phyloP scores from a whole-genome alignment of 2,888 invertebrate genomes.

The Hylaea fasciaria region DNA sequence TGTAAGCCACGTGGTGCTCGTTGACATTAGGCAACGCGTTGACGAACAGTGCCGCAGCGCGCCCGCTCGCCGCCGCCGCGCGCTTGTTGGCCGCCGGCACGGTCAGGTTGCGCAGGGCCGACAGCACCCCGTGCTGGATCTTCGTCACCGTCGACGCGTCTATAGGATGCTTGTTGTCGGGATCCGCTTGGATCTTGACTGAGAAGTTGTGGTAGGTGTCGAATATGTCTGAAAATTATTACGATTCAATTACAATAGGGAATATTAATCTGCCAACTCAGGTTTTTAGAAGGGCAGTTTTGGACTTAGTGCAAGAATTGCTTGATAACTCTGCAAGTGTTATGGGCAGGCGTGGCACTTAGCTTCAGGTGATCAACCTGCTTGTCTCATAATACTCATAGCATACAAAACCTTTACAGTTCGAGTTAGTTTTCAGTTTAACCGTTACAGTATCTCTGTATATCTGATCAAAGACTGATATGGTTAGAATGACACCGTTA shows the following conservation, averaged over 20 bases:
- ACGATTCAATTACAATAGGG: neutral
- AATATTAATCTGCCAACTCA: neutral
- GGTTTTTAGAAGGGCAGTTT: too few species aligned
- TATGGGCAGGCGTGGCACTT: too few species aligned
- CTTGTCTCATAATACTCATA: too few species aligned
- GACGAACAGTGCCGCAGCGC: conserved; percentile 82
- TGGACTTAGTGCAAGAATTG: too few species aligned
- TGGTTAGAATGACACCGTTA: neutral
- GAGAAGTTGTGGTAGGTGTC: conserved; percentile 61
- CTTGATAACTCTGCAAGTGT: too few species aligned
- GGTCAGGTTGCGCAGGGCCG: conserved; percentile 91
- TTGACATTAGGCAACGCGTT: conserved; percentile 88
- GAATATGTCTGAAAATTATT: conserved; percentile 63
- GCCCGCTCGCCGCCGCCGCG: conserved; percentile 88
- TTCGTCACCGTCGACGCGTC: conserved; percentile 58
- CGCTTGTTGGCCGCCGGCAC: conserved; percentile 91
- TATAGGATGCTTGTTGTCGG: conserved; percentile 46
- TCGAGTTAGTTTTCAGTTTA: too few species aligned
- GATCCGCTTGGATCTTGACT: conserved; percentile 48
- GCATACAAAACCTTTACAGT: too few species aligned
- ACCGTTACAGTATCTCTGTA: too few species aligned
- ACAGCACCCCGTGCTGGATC: conserved; percentile 89
- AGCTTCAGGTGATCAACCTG: too few species aligned
- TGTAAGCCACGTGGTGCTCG: conserved; percentile 93
- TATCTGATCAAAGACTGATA: too few species aligned